Evolutionary conservation across 1,140 invertebrate genomes (phyloP).

Genomic region (Trinorchestia longiramus): DNA sequence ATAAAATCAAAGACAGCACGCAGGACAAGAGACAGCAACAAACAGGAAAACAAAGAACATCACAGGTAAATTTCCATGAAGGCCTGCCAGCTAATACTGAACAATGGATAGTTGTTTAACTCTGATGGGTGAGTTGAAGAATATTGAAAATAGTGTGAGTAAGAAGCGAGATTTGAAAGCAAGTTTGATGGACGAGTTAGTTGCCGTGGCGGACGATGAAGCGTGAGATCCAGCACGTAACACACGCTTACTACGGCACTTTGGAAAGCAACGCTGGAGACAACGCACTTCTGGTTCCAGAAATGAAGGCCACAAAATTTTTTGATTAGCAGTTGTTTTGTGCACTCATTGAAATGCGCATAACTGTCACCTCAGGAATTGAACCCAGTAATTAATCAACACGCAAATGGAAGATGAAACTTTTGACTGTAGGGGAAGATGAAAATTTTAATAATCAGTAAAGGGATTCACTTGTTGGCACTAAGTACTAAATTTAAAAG

Average conservation of each 20-base stretch:
- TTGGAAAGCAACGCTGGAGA: not conserved
- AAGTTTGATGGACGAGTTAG: not conserved
- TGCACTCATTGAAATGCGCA: not conserved
- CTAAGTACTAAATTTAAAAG: not conserved
- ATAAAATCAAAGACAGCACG: not conserved
- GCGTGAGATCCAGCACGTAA: not conserved
- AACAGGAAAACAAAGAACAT: not conserved
- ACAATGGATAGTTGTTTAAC: not conserved
- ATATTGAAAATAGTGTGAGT: not conserved
- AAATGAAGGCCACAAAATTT: constrained; percentile 2
- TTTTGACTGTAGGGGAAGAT: constrained; percentile 8
- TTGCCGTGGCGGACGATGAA: not conserved
- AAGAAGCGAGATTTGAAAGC: not conserved
- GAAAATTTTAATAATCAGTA: not conserved
- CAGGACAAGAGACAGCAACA: not conserved
- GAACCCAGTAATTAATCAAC: constrained; percentile 8
- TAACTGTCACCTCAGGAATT: not conserved
- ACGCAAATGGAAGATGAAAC: constrained; percentile 52
- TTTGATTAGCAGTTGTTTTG: not conserved
- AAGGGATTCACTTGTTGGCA: not conserved
- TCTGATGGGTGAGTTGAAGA: not conserved
- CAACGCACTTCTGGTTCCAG: not conserved
- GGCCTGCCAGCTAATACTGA: not conserved
- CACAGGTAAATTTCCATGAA: not conserved
- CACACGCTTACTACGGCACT: not conserved